Conservation (phyloP, 2,888 invertebrate genomes). For the Drosophila meridiana region DNA sequence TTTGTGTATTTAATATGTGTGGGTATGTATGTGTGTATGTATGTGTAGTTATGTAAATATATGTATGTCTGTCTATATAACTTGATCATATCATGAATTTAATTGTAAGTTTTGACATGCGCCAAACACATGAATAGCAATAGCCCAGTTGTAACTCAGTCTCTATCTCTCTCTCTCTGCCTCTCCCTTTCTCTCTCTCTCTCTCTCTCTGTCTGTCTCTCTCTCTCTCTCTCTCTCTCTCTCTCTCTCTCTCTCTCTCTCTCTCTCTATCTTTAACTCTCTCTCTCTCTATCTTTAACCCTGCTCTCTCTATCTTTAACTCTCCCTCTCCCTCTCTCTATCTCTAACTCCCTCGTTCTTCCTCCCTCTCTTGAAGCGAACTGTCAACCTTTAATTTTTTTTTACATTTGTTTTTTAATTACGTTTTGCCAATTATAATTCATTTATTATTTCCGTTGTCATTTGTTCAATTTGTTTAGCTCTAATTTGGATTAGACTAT, state of each 20-base stretch:
- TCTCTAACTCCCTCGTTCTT: too few relatives aligned
- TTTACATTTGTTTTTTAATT: too few relatives aligned
- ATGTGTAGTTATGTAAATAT: not conserved
- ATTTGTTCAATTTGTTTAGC: conserved; percentile 6
- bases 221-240: not conserved
- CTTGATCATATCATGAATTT: conserved; percentile 2
- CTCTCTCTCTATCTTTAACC: not conserved
- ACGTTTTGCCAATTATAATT: conserved; percentile 37
- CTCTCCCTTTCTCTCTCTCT: not conserved
- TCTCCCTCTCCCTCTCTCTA: not conserved
- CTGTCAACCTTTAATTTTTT: conserved; percentile 18
- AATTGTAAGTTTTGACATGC: not conserved
- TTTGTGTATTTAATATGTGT: not conserved
- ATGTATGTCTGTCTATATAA: not conserved
- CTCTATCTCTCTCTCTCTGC: not conserved
- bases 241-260: not conserved
- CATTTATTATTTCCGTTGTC: conserved; percentile 14
- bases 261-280: not conserved
- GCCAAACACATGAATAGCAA: conserved; percentile 21
- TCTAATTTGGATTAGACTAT: not conserved
- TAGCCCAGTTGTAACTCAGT: not conserved
- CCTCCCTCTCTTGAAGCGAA: too few relatives aligned
- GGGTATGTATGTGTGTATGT: not conserved
- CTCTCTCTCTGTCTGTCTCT: not conserved
- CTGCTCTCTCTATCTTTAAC: not conserved